Evolutionary conservation across 2,797 vertebrate species (phyloP).

Genomic region (Gastrophryne carolinensis): DNA sequence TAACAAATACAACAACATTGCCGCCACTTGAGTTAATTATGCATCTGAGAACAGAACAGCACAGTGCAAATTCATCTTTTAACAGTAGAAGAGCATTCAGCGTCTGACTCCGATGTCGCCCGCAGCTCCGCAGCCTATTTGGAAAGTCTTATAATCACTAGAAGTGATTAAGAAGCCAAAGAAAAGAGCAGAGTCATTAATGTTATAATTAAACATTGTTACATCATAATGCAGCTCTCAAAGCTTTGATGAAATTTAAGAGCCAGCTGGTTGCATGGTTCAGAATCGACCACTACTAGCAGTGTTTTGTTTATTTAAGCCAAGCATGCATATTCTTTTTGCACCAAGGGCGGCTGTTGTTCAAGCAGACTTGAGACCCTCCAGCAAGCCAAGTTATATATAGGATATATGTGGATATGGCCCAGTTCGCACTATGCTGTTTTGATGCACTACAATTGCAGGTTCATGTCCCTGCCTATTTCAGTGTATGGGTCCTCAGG

Average conservation of each 20-base stretch:
- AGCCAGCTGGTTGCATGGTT: too few species aligned
- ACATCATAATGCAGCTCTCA: slow-evolving; percentile 1
- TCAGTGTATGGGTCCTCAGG: too few species aligned
- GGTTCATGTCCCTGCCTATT: too few species aligned
- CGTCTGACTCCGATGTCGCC: not conserved
- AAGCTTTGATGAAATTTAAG: not conserved
- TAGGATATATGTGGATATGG: too few species aligned
- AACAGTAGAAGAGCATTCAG: slow-evolving; percentile 8
- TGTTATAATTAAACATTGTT: not conserved
- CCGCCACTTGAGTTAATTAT: slow-evolving; percentile 24
- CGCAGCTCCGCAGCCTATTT: slow-evolving; percentile 8
- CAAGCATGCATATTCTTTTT: too few species aligned
- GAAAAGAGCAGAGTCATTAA: not conserved
- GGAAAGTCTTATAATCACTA: slow-evolving; percentile 6
- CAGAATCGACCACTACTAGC: too few species aligned
- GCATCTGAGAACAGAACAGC: not conserved
- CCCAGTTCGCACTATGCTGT: too few species aligned
- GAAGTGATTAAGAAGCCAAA: slow-evolving; percentile 30
- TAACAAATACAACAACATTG: not conserved
- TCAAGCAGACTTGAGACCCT: too few species aligned
- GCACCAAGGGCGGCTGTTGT: too few species aligned
- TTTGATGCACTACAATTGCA: too few species aligned
- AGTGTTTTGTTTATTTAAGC: too few species aligned
- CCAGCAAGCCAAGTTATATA: too few species aligned
- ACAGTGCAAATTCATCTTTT: slow-evolving; percentile 4